Evolutionary conservation across 2,797 vertebrate genomes (phyloP), one percentile per base, ranked within the genome.

Genomic region (Alauda arvensis): DNA sequence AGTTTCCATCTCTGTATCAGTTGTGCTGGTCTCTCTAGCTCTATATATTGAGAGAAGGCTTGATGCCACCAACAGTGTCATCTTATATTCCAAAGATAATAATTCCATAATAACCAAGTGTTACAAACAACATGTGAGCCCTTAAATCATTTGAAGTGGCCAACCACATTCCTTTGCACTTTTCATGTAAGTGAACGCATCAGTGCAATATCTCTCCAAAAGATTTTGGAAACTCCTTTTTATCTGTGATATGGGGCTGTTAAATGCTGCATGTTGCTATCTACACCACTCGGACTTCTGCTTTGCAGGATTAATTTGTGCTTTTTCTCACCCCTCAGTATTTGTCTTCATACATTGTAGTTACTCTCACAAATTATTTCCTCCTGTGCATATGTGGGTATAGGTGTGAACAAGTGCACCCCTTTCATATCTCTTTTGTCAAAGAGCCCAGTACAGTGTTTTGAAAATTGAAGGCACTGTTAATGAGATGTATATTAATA

Each of bases 291-390:
- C 51, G 75, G 20, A 49, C 3, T 34, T 62, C 39, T 20, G 20
- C 33, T 75, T 72, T 75, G 18, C 2, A 11, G 29, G 39, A 77
- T 63, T 46, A 59, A 46, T 70, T 71, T 62, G 14, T 51, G 18
- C 0, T 6, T 25, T 56, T 45, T 10, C 5, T 5, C 8, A 12
- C 2, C 9, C 24, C 7, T 24, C 25, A 59, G 7, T 20, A 31
- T 49, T 87, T 74, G 18, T 65, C 45, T 56, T 77, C 40, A 76
- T 69, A 79, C 24, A 26, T 9, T 34, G 24, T 21, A 69, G n/a
- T 42, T 40, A 31, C 4, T 63, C 12, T 53, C 48, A 63, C 16
- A 57, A 57, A 63, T 67, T 1, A 63, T 82, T 89, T 86, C 39
- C 53, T 81, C 39, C 12, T 37, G 14, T 40, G 39, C 1, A 2